Conservation (phyloP, 2,113 vertebrate genomes). For the Microcebus ravelobensis region DNA sequence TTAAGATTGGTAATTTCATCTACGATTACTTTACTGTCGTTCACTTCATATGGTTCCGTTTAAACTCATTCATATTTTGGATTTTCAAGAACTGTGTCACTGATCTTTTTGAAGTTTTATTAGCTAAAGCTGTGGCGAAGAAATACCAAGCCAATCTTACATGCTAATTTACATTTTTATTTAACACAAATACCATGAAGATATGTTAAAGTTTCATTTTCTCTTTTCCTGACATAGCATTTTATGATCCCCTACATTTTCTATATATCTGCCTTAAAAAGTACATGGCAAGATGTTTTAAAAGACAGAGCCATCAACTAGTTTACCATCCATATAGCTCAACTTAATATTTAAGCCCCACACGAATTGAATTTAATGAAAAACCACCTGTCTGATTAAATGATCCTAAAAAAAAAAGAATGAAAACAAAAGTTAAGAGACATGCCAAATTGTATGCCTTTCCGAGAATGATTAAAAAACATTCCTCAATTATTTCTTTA, state of each 20-base stretch:
- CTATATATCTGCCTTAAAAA: conserved; percentile 67
- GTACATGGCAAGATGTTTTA: conserved; percentile 52
- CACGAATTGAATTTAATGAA: conserved; percentile 76
- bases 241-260: conserved; percentile 75
- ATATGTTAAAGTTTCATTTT: conserved; percentile 74
- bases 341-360: conserved; percentile 72
- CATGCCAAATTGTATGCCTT: conserved; percentile 57
- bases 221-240: conserved; percentile 67
- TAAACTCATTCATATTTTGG: conserved; percentile 84
- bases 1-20: conserved; percentile 82
- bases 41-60: conserved; percentile 84
- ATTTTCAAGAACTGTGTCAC: conserved; percentile 81
- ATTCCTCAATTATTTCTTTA: conserved; percentile 45
- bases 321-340: conserved; percentile 68
- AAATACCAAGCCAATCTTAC: conserved; percentile 72
- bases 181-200: conserved; percentile 73
- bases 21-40: conserved; percentile 77
- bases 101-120: conserved; percentile 82
- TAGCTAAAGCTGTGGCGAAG: conserved; percentile 83
- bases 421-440: conserved; percentile 54
- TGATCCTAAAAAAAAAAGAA: conserved; percentile 55
- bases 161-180: conserved; percentile 81
- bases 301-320: conserved; percentile 58
- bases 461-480: conserved; percentile 43
- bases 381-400: conserved; percentile 70